Base-by-base conservation (phyloP, 2,888 invertebrate species). In the Netelia fuscicornis region DNA sequence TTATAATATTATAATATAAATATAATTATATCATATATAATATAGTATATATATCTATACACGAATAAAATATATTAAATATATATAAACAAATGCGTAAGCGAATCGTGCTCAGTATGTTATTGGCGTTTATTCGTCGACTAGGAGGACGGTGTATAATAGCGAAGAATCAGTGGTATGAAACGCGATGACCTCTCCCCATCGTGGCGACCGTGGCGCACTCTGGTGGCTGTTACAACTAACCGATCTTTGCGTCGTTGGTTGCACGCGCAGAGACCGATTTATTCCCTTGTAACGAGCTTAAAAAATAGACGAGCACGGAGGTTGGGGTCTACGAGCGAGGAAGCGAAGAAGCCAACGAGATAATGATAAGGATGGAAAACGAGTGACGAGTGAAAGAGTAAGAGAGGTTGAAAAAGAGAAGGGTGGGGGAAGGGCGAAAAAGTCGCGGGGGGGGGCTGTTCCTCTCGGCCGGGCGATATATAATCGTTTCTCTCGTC, bases 211-310 rank as follows among this genome's bases (percentile, higher is more conserved):
- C 90, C 89, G 89, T 87, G 65, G 13, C 80, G 58, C 81, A 56
- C 56, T 42, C 25, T 52, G 42, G 56, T 65, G 76, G 62, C 44
- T 74, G 48, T 44, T 48, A 74, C 64, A 75, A 64, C 64, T 20
- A 65, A 52, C 37, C 75, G 75, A 65, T 48, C 75, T 54, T n/a
- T 30, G 75, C 25, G 54, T 82, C 75, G 65, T 74, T 71, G 70
- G 58, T 70, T 56, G n/a, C 70, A 65, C 54, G 86, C 30, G 30
- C 30, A 5, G 3, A 30, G 30, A 2, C 81, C 90, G 89, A 92
- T 92, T 92, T 90, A 91, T 92, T 90, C 87, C 82, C 90, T 84
- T 86, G 88, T 91, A 91, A 92, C 90, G 89, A 92, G 89, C 86
- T 86, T 67, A 25, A 71, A 72, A 67, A 74, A 81, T 9, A 58